phyloP scores from a whole-genome alignment of 2,113 vertebrate genomes.

The Nothobranchius furzeri region DNA sequence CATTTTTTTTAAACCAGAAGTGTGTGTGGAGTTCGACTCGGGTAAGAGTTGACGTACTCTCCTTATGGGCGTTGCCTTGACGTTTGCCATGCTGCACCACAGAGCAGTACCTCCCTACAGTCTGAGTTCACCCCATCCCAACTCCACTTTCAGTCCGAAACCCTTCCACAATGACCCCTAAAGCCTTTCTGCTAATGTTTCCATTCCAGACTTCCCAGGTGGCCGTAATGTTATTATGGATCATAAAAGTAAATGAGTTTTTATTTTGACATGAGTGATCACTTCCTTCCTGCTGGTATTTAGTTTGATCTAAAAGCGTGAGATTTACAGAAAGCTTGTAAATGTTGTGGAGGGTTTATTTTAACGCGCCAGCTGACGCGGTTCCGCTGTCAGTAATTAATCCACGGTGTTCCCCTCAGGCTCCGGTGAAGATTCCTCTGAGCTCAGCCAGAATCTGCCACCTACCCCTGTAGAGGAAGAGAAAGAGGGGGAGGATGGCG shows the following conservation, averaged over 20 bases:
- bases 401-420: conserved; percentile 44
- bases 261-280: neutral
- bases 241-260: neutral
- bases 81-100: neutral
- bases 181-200: neutral
- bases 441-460: conserved; percentile 58
- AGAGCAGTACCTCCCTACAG: neutral
- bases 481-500: conserved; percentile 62
- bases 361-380: neutral
- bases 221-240: neutral
- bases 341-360: neutral
- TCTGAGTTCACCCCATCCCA: neutral
- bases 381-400: neutral
- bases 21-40: too few relatives aligned
- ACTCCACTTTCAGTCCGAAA: neutral
- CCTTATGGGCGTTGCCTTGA: too few relatives aligned
- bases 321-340: neutral
- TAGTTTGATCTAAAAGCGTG: neutral
- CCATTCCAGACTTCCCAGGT: neutral
- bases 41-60: too few relatives aligned
- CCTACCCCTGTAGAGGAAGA: conserved; percentile 45
- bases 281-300: neutral
- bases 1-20: too few relatives aligned
- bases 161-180: neutral
- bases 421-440: conserved; percentile 65